Evolutionary conservation across 2,888 invertebrate species (phyloP).

Genomic region (Nomada ruficornis): DNA sequence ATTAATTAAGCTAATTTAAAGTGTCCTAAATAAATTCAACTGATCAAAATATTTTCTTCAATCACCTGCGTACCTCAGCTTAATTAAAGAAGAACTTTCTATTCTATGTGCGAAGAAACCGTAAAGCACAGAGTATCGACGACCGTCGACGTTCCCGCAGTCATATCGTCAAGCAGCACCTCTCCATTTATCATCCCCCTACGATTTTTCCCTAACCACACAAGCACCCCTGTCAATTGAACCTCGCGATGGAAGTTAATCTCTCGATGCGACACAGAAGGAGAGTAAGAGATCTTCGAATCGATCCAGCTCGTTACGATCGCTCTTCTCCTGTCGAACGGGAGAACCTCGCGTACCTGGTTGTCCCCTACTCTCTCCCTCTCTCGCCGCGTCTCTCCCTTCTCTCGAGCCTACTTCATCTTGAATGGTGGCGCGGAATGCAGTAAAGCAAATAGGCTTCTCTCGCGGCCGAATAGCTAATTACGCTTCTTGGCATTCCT

Average conservation of each 20-base stretch:
- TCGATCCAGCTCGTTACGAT: slow-evolving; percentile 55
- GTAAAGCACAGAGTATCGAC: not conserved
- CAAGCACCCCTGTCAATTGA: slow-evolving; percentile 32
- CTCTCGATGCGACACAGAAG: slow-evolving; percentile 9
- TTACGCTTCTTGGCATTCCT: slow-evolving; percentile 83
- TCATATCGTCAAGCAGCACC: not conserved
- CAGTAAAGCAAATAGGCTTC: slow-evolving; percentile 80
- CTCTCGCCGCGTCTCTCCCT: not conserved
- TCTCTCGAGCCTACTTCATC: slow-evolving; percentile 49
- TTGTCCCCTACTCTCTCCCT: not conserved
- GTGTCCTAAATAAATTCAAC: too few species aligned
- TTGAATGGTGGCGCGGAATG: slow-evolving; percentile 78
- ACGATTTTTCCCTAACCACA: not conserved
- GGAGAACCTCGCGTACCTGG: slow-evolving; percentile 27
- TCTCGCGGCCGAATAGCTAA: slow-evolving; percentile 81
- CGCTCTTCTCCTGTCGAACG: slow-evolving; percentile 32
- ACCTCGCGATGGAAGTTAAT: slow-evolving; percentile 34
- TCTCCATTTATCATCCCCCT: slow-evolving; percentile 37
- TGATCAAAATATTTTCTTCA: too few species aligned
- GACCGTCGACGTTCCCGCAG: slow-evolving; percentile 7
- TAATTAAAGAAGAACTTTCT: not conserved
- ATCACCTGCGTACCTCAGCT: too few species aligned
- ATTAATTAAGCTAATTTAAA: too few species aligned
- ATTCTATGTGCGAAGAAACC: not conserved
- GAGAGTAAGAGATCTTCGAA: not conserved